Base-by-base conservation (phyloP, 2,113 vertebrate species). In the Phoxinus phoxinus region DNA sequence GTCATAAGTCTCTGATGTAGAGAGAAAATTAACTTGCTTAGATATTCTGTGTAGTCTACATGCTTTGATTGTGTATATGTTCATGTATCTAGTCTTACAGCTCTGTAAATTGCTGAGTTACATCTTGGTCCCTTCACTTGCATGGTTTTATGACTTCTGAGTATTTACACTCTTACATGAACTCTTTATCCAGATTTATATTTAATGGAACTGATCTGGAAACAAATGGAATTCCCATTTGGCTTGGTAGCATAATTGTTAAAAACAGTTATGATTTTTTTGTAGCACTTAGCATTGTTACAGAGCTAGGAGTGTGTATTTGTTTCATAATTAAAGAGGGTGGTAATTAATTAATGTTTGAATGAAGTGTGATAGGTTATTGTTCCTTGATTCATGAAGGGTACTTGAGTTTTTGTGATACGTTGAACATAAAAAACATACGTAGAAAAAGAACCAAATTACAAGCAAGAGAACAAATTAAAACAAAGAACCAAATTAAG, bases 281-380 rank as follows among this genome's bases (percentile, higher is more conserved):
- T 44, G 46, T 73, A 12, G 46, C 41, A 46, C 41, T 23, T 12
- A 27, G 23, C 23, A 46, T 46, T 10, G 46, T 73, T 44, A 73
- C 23, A 46, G 71, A 73, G 11, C 37, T 73, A 37, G 3, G 69
- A 44, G 21, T 73, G 23, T 73, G 9, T 72, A 71, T 23, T 19
- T 13, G 23, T 41, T 46, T 73, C 35, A 73, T 73, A 41, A 72
- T 72, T 72, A 73, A 73, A 46, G 23, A 44, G 71, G 69, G 37
- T 5, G 23, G 44, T 73, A 13, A n/a, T 73, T n/a, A 72, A 44
- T 72, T 44, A 15, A 73, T 15, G 37, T 71, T 37, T 71, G 19
- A 3, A 3, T 44, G 21, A 46, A 73, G 41, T 46, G 11, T 12
- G n/a, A 3, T 27, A 56, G 53, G 6, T 71, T 35, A 69, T 71